Conservation (phyloP, 2,113 vertebrate genomes). For the Callopanchax toddi region DNA sequence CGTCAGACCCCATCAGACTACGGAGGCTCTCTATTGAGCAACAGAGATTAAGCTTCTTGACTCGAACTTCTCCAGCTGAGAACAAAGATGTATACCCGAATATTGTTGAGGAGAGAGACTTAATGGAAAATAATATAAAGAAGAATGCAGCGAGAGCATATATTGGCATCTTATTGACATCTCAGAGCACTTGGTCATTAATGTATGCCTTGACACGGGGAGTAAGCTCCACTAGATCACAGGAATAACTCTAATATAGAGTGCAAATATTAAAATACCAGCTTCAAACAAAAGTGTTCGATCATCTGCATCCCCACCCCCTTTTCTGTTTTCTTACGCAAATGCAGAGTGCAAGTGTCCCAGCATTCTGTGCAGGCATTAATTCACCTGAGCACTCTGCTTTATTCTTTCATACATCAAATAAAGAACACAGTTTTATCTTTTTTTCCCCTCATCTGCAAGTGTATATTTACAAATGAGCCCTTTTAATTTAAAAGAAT, state of each 20-base stretch:
- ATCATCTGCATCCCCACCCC: slow-evolving; percentile 49
- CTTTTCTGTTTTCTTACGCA: slow-evolving; percentile 17
- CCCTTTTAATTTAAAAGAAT: slow-evolving; percentile 84
- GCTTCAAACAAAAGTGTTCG: slow-evolving; percentile 60
- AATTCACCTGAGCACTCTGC: slow-evolving; percentile 69
- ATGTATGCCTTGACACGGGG: slow-evolving; percentile 46
- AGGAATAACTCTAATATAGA: slow-evolving; percentile 67
- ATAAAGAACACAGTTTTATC: slow-evolving; percentile 72
- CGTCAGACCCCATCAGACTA: slow-evolving; percentile 66
- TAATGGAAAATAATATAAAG: slow-evolving; percentile 66
- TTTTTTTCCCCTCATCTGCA: slow-evolving; percentile 64
- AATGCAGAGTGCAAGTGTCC: slow-evolving; percentile 27
- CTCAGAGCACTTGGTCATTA: slow-evolving; percentile 35
- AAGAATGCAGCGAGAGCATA: slow-evolving; percentile 35
- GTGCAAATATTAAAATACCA: slow-evolving; percentile 51
- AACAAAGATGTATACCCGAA: slow-evolving; percentile 62
- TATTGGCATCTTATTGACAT: slow-evolving; percentile 61
- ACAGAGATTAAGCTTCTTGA: slow-evolving; percentile 58
- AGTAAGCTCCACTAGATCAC: slow-evolving; percentile 31
- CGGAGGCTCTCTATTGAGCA: slow-evolving; percentile 61
- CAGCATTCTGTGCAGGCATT: slow-evolving; percentile 48
- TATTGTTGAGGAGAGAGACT: slow-evolving; percentile 42
- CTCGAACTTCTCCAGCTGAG: slow-evolving; percentile 64
- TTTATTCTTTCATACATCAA: slow-evolving; percentile 82
- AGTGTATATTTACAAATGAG: slow-evolving; percentile 85